Evolutionary conservation across 2,888 invertebrate species (phyloP), one percentile per base, ranked within the genome.

Genomic region (Gasteruption jaculator): DNA sequence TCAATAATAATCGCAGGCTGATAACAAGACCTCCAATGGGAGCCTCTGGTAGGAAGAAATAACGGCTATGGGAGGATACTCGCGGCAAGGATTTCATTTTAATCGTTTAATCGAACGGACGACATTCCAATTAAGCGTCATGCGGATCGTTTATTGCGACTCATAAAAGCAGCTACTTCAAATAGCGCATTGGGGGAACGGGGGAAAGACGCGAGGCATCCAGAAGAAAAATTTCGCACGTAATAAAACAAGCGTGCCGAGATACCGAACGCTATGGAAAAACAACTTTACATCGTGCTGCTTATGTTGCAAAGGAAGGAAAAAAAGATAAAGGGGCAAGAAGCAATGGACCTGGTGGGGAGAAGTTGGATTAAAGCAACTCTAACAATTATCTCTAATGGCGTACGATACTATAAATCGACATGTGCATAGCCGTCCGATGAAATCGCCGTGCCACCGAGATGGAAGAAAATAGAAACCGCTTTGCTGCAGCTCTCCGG

Each of bases 371-470:
- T 46, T 47, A n/a, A n/a, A n/a, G n/a, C 54, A 56, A 55, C 51
- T 56, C 60, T 52, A 64, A 69, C 66, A 66, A 68, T 69, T 65
- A 69, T 66, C 66, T 63, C 66, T 68, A 69, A 68, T 68, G 60
- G 64, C 57, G 52, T 55, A 57, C 56, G 62, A 63, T 66, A 65
- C 65, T 68, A 67, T 68, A 68, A 68, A 68, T 68, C 67, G 67
- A 63, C 64, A 61, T 62, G 57, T 53, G 56, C 52, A 52, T 50
- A 50, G 49, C 50, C 46, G 50, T 42, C 49, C 55, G 59, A 60
- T 61, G 59, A 63, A 62, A 65, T 64, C 61, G 38, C 43, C 42
- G 38, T 25, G 36, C 29, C 18, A 43, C 52, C 49, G 41, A 47
- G 58, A 56, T 55, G 52, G 54, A 52, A 58, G 59, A 61, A 63